Evolutionary conservation across 2,797 vertebrate genomes (phyloP), one percentile per base, ranked within the genome.

Genomic region (Oreochromis mossambicus): DNA sequence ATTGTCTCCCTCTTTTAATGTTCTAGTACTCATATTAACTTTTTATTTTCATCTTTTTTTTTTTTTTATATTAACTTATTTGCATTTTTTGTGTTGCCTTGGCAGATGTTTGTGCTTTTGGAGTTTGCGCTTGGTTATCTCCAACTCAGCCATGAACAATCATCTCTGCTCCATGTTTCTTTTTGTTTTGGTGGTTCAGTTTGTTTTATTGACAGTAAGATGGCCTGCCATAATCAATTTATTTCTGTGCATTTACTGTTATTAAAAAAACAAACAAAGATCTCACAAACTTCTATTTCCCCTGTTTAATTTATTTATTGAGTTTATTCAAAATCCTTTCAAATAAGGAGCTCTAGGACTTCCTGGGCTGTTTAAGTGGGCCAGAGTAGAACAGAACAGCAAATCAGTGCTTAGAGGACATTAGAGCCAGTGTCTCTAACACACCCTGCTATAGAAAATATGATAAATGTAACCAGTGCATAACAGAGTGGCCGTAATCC

Each of bases 401-500:
- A 55, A 55, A 55, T 55, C 52, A 55, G 54, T 55, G 54, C 54
- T 15, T 1, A 1, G 24, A 8, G 54, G 13, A 55, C 2, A 26
- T 29, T 3, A 29, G 26, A 55, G 54, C 13, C 54, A 55, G 56
- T 61, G 32, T 34, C 56, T 61, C 56, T 34, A 34, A 61, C 5
- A 7, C 32, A 34, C 3, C 9, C 17, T 0, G 0, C 17, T 61
- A 32, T n/a, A n/a, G 15, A 34, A 19, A 34, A 61, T 34, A 0
- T 34, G 56, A 61, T 34, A 0, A 32, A 61, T 11, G 26, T 34
- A 36, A 61, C 5, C 5, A 36, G 56, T 61, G 29, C 32, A 34
- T 61, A 0, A n/a, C 56, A 19, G 32, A 5, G 29, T 11, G 29
- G 1, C 0, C 21, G 34, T 29, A 61, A 34, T 61, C 56, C 6